phyloP scores from a whole-genome alignment of 2,888 invertebrate species.

The Blastobasis lacticolella region DNA sequence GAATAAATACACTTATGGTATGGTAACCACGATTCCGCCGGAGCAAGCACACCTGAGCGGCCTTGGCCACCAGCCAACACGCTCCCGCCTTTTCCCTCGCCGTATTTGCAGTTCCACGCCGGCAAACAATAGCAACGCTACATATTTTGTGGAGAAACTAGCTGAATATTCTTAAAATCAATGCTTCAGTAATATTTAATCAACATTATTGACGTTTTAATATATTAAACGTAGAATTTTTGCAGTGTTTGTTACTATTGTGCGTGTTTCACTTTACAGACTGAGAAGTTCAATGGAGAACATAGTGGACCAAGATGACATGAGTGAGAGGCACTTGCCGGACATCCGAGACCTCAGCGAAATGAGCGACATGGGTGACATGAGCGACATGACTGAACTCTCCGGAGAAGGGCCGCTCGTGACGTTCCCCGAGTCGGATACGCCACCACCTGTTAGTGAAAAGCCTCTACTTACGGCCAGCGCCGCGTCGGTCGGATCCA shows the following conservation, averaged over 20 bases:
- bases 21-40: constrained; percentile 38
- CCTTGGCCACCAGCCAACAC: constrained; percentile 66
- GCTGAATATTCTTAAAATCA: constrained; percentile 4
- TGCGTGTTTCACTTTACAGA: constrained; percentile 42
- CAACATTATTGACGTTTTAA: neutral
- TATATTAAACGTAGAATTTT: neutral
- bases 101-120: constrained; percentile 63
- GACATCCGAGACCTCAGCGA: constrained; percentile 67
- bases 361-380: constrained; percentile 64
- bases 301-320: constrained; percentile 79
- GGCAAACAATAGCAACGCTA: constrained; percentile 66
- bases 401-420: constrained; percentile 79
- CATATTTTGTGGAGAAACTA: constrained; percentile 18
- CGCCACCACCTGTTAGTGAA: constrained; percentile 75
- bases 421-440: constrained; percentile 87
- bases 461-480: constrained; percentile 62
- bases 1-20: too few relatives aligned
- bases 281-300: constrained; percentile 85
- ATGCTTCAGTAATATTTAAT: neutral
- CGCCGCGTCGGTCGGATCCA: constrained; percentile 50
- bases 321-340: constrained; percentile 56
- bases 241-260: neutral
- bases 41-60: constrained; percentile 66
- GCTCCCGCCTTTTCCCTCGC: constrained; percentile 52
- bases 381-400: constrained; percentile 64